phyloP scores from a whole-genome alignment of 2,888 invertebrate species.

The Danaus chrysippus region DNA sequence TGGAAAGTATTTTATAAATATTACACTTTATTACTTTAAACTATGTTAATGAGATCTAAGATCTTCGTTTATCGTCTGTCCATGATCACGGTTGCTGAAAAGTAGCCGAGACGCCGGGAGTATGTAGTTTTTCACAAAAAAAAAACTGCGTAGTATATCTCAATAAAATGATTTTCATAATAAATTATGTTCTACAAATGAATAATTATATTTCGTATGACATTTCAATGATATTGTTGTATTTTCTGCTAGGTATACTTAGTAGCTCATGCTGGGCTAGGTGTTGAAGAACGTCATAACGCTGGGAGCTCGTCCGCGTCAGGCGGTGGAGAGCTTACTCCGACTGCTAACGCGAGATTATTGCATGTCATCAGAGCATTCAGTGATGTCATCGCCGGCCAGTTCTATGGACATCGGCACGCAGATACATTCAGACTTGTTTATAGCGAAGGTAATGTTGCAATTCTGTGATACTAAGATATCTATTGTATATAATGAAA shows the following conservation, averaged over 20 bases:
- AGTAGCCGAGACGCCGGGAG: too few relatives aligned
- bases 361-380: slow-evolving; percentile 86
- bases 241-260: slow-evolving; percentile 85
- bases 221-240: slow-evolving; percentile 7
- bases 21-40: too few relatives aligned
- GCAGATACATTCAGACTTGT: slow-evolving; percentile 94
- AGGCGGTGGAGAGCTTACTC: slow-evolving; percentile 79
- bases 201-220: slow-evolving; percentile 1
- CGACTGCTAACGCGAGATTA: slow-evolving; percentile 86
- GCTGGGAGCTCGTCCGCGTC: slow-evolving; percentile 81
- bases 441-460: slow-evolving; percentile 81
- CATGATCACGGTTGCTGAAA: too few relatives aligned
- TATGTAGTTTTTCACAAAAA: too few relatives aligned
- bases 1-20: too few relatives aligned
- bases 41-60: too few relatives aligned
- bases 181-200: too few relatives aligned
- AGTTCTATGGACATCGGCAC: slow-evolving; percentile 96
- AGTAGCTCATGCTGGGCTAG: slow-evolving; percentile 94
- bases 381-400: slow-evolving; percentile 91
- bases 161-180: too few relatives aligned
- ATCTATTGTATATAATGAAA: background rate
- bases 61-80: too few relatives aligned
- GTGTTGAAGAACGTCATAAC: slow-evolving; percentile 90
- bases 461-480: background rate
- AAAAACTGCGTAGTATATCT: too few relatives aligned